Evolutionary conservation across 2,888 invertebrate genomes (phyloP), one percentile per base, ranked within the genome.

Genomic region (Volucella inflata): DNA sequence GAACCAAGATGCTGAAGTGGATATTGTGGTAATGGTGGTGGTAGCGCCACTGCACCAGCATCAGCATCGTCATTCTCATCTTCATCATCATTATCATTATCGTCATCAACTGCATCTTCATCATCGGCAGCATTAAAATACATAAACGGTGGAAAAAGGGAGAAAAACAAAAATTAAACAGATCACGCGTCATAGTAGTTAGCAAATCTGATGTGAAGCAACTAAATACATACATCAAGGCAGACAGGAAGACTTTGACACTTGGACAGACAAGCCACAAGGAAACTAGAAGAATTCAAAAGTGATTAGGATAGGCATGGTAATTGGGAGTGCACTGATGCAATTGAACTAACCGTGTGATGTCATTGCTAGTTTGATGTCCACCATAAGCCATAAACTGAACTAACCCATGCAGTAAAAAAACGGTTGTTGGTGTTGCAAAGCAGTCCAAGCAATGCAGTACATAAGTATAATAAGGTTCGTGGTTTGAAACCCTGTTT

Each of bases 21-120:
- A 17, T 51, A 10, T 53, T 48, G 38, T 42, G 50, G 59, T 42
- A 40, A 50, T 55, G 17, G 62, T 64, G 62, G 46, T 74, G 72
- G 70, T 70, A 78, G 78, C 78, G 78, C 78, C 78, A 70, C 40
- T 46, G 46, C 50, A 60, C 55, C 65, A 59, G 36, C 79, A 38
- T 79, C 71, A 16, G 50, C 65, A 60, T 60, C 51, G 21, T 42
- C 46, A 16, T 17, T 67, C 17, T 72, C 60, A 51, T 46, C 75
- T 59, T 79, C 53, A 42, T 67, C 68, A 55, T 55, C 77, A 55
- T 62, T 21, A 30, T 77, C 59, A 48, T 60, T 50, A 46, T 60
- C 46, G 11, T 36, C 64, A 55, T 38, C 42, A 21, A n/a, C 14
- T 46, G 10, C 59, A 48, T 36, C 64, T 46, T 38, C 42, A 21